A percentile compares a stretch with the other conserved stretches of the same genome.
phyloP scores from a whole-genome alignment of 2,888 invertebrate genomes.

The Teinopalpus imperialis region DNA sequence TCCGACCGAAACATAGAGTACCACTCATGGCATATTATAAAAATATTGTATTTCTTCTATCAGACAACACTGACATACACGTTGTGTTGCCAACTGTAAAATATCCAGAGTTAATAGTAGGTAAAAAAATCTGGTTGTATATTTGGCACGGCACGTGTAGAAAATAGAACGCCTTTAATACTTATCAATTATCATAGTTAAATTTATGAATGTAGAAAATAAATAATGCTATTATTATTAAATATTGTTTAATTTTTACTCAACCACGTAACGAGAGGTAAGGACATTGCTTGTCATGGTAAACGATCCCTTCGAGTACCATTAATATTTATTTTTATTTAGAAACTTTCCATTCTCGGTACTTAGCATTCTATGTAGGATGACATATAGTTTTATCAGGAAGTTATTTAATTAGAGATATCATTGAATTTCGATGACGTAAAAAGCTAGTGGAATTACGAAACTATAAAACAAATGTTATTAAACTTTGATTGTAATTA shows the following conservation, averaged over 20 bases:
- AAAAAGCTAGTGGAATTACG: too few species aligned
- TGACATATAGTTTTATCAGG: too few species aligned
- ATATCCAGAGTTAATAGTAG: slow-evolving; percentile 20
- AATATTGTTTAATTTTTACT: slow-evolving; percentile 15
- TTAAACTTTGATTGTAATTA: too few species aligned
- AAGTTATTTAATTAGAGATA: too few species aligned
- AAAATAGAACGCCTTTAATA: slow-evolving; percentile 53
- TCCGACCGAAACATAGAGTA: slow-evolving; percentile 15
- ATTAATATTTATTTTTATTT: too few species aligned
- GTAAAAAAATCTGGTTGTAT: slow-evolving; percentile 28
- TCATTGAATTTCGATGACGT: too few species aligned
- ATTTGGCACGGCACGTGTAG: slow-evolving; percentile 64
- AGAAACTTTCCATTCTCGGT: too few species aligned
- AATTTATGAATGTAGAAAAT: slow-evolving; percentile 28
- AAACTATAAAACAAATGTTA: too few species aligned
- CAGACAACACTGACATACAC: slow-evolving; percentile 15
- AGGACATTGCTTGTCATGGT: neutral
- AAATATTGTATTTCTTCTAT: slow-evolving; percentile 19
- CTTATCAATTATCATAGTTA: slow-evolving; percentile 36
- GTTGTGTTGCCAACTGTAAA: slow-evolving; percentile 20
- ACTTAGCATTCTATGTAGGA: too few species aligned
- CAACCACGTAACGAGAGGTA: slow-evolving; percentile 24
- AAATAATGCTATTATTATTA: slow-evolving; percentile 19
- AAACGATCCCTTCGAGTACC: too few species aligned
- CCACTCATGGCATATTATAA: slow-evolving; percentile 16